These are phyloP conservation scores for Coranthus polyacanthus DNA, from an alignment of 2,797 vertebrate species.

Conservation along the genomic window DNA sequence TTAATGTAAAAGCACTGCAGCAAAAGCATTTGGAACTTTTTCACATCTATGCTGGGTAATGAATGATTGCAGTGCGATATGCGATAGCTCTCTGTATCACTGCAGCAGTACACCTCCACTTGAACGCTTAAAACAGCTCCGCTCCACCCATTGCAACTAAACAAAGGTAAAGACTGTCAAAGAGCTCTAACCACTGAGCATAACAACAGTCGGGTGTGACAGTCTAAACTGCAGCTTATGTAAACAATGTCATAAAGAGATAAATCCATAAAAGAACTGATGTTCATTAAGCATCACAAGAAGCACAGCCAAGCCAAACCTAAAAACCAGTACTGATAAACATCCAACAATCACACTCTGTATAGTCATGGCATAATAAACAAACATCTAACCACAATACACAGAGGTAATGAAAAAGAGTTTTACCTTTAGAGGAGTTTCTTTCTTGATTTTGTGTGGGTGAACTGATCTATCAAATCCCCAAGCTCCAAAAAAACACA, in stretches of 20 bases:
- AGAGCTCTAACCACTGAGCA: constrained; percentile 44
- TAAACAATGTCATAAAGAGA: constrained; percentile 45
- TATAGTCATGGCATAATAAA: constrained; percentile 2
- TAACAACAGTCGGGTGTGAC: constrained; percentile 35
- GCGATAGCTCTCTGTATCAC: constrained; percentile 11
- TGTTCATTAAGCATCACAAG: constrained; percentile 46
- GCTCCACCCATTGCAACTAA: constrained; percentile 22
- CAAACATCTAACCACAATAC: constrained; percentile 18
- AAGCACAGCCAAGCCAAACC: constrained; percentile 14
- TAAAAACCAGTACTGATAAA: constrained; percentile 10
- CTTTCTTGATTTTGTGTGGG: constrained; percentile 33
- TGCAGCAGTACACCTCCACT: constrained; percentile 34
- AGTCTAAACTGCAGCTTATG: constrained; percentile 29
- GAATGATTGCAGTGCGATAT: constrained; percentile 28
- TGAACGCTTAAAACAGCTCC: constrained; percentile 15
- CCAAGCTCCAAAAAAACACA: constrained; percentile 15
- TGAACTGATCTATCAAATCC: constrained; percentile 34
- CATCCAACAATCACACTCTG: constrained; percentile 9
- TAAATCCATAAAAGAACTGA: constrained; percentile 19
- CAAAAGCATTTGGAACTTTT: neutral
- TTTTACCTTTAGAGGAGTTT: constrained; percentile 30
- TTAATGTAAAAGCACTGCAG: constrained; percentile 3
- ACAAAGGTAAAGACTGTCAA: constrained; percentile 49
- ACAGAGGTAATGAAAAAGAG: neutral
- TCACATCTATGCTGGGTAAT: neutral